Conservation (phyloP, 2,113 vertebrate species). For the Madoqua kirkii region DNA sequence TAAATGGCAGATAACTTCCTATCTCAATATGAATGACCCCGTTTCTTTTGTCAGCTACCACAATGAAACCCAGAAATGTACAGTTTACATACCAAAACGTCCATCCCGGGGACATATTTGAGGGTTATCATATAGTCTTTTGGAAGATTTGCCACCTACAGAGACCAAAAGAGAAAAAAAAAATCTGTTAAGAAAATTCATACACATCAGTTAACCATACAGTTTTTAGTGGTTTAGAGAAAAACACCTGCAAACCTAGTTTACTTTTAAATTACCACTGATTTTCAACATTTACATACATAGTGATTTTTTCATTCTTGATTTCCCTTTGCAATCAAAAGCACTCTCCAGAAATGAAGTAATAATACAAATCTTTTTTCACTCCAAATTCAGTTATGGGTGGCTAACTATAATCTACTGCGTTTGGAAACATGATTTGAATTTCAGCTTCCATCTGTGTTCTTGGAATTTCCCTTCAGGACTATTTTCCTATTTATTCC, state of each 20-base stretch:
- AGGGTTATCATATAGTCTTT: slow-evolving; percentile 86
- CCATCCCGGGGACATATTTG: slow-evolving; percentile 85
- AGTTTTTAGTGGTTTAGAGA: background rate
- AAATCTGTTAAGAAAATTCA: background rate
- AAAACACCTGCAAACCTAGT: background rate
- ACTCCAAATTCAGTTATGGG: background rate
- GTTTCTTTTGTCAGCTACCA: slow-evolving; percentile 2
- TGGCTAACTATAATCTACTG: background rate
- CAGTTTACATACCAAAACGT: slow-evolving; percentile 81
- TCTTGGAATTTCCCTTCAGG: background rate
- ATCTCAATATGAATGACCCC: background rate
- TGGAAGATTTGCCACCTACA: slow-evolving; percentile 86
- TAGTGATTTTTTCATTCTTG: background rate
- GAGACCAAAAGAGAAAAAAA: slow-evolving; percentile 7
- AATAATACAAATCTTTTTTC: background rate
- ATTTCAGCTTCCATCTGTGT: background rate
- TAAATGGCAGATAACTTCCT: background rate
- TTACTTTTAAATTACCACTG: background rate
- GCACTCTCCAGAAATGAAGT: background rate
- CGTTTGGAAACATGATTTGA: background rate
- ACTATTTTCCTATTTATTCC: background rate
- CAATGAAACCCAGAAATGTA: slow-evolving; percentile 48
- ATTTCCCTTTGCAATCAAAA: background rate
- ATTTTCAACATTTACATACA: slow-evolving; percentile 5
- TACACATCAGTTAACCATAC: background rate